Conservation (phyloP, 2,113 vertebrate genomes). For the Erinaceus europaeus region DNA sequence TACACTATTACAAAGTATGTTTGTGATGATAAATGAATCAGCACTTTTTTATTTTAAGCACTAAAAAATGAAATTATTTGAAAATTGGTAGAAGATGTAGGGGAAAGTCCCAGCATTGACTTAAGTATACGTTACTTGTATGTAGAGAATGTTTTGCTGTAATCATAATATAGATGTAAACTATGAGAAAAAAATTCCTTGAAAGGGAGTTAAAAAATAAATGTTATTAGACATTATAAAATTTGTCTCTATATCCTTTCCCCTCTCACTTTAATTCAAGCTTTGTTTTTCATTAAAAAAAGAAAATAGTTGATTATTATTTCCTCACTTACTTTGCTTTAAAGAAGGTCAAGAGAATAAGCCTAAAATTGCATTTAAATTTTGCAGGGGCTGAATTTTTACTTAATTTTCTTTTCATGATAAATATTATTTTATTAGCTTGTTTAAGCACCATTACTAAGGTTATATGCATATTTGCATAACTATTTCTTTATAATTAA, state of each 20-base stretch:
- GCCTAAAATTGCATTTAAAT: conserved; percentile 56
- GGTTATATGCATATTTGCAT: conserved; percentile 39
- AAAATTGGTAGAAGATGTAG: background rate
- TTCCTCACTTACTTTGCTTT: conserved; percentile 67
- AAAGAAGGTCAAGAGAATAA: conserved; percentile 58
- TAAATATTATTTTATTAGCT: conserved; percentile 63
- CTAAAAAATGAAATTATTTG: conserved; percentile 43
- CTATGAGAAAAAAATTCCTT: conserved; percentile 47
- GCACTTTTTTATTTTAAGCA: conserved; percentile 45
- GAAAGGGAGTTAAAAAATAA: conserved; percentile 23
- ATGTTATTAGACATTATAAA: conserved; percentile 26
- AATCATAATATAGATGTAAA: conserved; percentile 50
- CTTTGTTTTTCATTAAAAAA: conserved; percentile 64
- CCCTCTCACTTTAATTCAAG: conserved; percentile 32
- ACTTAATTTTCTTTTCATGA: conserved; percentile 58
- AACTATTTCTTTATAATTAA: conserved; percentile 38
- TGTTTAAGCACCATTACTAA: conserved; percentile 40
- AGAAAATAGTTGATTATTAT: conserved; percentile 65
- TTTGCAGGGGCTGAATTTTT: conserved; percentile 54
- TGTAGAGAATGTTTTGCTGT: conserved; percentile 17
- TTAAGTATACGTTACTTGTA: conserved; percentile 30
- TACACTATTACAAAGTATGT: conserved; percentile 42
- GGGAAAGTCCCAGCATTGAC: background rate
- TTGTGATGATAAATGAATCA: conserved; percentile 59
- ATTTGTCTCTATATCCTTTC: conserved; percentile 28